Base-by-base conservation (phyloP, 1,140 invertebrate species). In the Procambarus virginalis region DNA sequence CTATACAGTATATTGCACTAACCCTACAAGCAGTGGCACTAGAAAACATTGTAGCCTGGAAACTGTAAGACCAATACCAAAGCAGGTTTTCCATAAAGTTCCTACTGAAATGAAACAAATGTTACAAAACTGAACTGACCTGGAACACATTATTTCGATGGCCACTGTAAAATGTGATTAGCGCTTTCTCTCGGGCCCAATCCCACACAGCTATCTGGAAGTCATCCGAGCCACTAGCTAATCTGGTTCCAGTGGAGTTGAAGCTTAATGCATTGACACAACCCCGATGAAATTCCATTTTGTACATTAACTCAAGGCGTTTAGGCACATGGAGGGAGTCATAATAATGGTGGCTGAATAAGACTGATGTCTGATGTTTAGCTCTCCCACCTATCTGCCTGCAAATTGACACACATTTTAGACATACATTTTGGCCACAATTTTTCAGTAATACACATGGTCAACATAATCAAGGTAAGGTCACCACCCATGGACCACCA, bases 211-310 rank as follows among this genome's bases (percentile, higher is more conserved):
- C 95, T 51, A 98, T 95, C 75, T 95, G 95, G 12, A 96, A 95
- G 94, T 99, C 98, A 95, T 99, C 98, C 0, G 98, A 99, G 5
- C 97, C 97, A 93, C 97, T 98, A 0, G 96, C 97, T 80, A 99
- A 93, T 76, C 96, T 94, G 76, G 96, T 96, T 64, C 97, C 97
- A 94, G 94, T 93, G 80, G 95, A 95, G 94, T 98, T 98, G 94
- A 99, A 99, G 94, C 97, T 96, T 68, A 99, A 95, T 76, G 97
- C 96, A 95, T 99, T 99, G 12, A 99, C 98, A 95, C 98, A 99
- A 73, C 98, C 98, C 93, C 94, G 94, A 94, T 99, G 98, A 91
- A 96, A 95, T 58, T 96, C 95, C 92, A 99, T 94, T 93, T 96
- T 96, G 92, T 96, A 95, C 94, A 96, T 95, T 55, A 98, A 94